phyloP scores from a whole-genome alignment of 2,113 vertebrate genomes.

The Corythornis vintsioides region DNA sequence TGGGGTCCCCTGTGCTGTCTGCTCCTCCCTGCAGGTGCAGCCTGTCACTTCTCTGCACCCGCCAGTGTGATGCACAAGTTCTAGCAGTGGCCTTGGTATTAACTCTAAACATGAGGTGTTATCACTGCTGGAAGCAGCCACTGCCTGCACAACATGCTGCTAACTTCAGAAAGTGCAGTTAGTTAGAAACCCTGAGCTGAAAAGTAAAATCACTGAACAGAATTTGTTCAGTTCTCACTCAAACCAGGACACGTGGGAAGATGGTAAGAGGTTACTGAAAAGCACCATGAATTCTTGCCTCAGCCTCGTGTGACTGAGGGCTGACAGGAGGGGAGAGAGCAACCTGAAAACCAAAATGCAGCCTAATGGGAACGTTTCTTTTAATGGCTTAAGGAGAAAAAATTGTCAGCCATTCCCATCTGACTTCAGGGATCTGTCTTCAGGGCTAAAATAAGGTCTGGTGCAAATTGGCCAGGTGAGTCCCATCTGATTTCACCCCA shows the following conservation, averaged over 20 bases:
- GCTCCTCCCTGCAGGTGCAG: too few relatives aligned
- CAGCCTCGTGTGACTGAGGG: neutral
- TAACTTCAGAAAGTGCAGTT: too few relatives aligned
- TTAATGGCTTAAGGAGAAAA: neutral
- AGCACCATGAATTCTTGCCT: neutral
- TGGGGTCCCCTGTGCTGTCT: too few relatives aligned
- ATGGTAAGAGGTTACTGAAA: neutral
- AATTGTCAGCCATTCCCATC: neutral
- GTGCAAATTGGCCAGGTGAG: neutral
- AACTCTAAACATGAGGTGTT: too few relatives aligned
- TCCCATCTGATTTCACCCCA: neutral
- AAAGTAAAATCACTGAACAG: too few relatives aligned
- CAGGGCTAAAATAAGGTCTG: neutral
- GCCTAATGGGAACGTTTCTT: rapidly evolving
- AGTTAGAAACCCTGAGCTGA: too few relatives aligned
- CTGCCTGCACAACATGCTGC: too few relatives aligned
- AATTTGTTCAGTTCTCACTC: too few relatives aligned
- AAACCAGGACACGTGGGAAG: neutral
- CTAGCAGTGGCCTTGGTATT: too few relatives aligned
- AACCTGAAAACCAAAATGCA: neutral
- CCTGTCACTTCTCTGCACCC: too few relatives aligned
- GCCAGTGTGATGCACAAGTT: too few relatives aligned
- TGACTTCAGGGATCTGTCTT: neutral
- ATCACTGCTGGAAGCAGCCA: too few relatives aligned
- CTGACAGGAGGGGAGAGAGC: neutral